Conservation (phyloP, 2,113 vertebrate species). For the Oreotragus oreotragus region DNA sequence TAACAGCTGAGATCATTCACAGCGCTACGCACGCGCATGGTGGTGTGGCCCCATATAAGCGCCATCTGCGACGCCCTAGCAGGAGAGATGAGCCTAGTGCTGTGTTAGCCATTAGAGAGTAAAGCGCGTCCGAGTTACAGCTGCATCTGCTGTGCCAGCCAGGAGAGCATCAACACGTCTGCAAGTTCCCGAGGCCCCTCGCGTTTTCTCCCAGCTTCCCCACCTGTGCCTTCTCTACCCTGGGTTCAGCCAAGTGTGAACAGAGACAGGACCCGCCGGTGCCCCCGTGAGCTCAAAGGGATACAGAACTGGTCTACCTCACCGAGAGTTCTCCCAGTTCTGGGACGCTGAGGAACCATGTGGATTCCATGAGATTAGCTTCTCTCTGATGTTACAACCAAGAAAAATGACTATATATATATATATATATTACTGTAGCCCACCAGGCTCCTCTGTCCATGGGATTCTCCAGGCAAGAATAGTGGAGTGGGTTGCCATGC, state of each 20-base stretch:
- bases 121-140: not conserved
- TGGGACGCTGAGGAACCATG: not conserved
- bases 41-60: not conserved
- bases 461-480: too few species aligned
- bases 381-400: not conserved
- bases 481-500: not conserved
- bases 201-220: not conserved
- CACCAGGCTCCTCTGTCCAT: too few species aligned
- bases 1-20: not conserved
- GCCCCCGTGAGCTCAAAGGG: fast-evolving
- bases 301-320: not conserved
- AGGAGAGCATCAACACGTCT: not conserved
- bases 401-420: not conserved
- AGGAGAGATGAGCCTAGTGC: fast-evolving
- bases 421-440: too few species aligned
- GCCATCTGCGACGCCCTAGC: not conserved
- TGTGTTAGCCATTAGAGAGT: not conserved
- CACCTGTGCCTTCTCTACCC: not conserved
- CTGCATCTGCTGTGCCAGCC: not conserved
- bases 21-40: fast-evolving
- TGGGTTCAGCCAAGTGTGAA: not conserved
- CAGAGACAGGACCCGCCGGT: not conserved
- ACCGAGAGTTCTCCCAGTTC: not conserved
- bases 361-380: not conserved
- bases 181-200: not conserved